Base-by-base conservation (phyloP, 2,888 invertebrate genomes). In the Troglohyphantes excavatus region DNA sequence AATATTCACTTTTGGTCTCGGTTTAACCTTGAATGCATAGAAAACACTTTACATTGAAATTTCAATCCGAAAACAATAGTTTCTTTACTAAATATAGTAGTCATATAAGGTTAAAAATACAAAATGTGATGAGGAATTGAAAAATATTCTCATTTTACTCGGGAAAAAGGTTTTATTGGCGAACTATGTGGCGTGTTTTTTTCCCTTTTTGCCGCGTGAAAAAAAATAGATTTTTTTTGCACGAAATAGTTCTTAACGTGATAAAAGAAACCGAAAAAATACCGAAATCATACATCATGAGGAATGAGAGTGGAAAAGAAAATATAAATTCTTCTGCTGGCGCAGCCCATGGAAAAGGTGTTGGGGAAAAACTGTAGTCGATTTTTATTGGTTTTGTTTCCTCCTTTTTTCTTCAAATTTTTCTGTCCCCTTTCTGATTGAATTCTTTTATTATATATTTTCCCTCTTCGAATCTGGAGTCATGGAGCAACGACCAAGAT, bases 321-420 rank as follows among this genome's bases (percentile, higher is more conserved):
- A 23, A 65, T 21, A 65, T 33, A 78, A 78, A 43, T 39, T 78
- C 5, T 19, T 59, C 65, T 65, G 13, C 63, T 7, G n/a, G 33
- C 33, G 2, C 21, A 17, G 13, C 33, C 9, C 29, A 9, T 23
- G 27, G 27, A 59, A 78, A 65, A 78, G 78, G 78, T 63, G 78
- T 65, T 78, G 65, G n/a, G n/a, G 78, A 65, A 78, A 78, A 78
- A 78, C 39, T 63, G 33, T 78, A 39, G 78, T 65, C 78, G 78
- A 65, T 78, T 46, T 78, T 65, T 65, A 63, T 61, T 65, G 43
- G 63, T 39, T 43, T 65, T 33, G 63, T 65, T 78, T 68, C 68
- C 23, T n/a, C n/a, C n/a, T n/a, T n/a, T n/a, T n/a, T n/a, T n/a
- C 63, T 65, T 43, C 43, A 39, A 61, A 39, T 39, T 65, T 65